Base-by-base conservation (phyloP, 2,797 vertebrate genomes). In the Synaphobranchus kaupii region DNA sequence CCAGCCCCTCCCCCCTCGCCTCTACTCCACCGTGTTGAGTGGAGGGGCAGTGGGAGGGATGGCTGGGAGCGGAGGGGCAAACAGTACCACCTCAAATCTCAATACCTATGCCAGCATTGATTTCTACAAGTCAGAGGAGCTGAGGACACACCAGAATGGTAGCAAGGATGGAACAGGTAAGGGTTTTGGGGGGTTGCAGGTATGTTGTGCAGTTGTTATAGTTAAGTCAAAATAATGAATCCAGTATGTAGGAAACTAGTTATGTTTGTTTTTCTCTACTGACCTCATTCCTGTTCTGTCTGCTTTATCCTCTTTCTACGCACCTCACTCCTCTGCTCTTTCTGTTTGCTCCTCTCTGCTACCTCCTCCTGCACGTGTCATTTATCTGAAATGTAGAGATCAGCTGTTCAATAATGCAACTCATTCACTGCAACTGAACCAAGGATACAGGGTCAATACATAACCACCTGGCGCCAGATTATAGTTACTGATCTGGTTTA, bases 81-180 rank as follows among this genome's bases (percentile, higher is more conserved):
- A 91, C 86, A 92, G 80, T 0, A 0, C 66, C 47, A 50, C 89
- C 89, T 94, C 94, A 86, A 94, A 89, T 89, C 91, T 92, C 90
- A 97, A 97, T 89, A 95, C 94, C 2, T 98, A 97, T 0, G 95
- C 96, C 91, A 95, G 95, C 95, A 97, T 97, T 0, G 94, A 97
- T 92, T 97, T 97, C 94, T 97, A 96, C 92, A 96, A 96, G 91
- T 95, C 95, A 0, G 90, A 92, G 71, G 96, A 96, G 91, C 94
- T 96, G 88, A 93, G 95, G 84, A 95, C 93, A 6, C 94, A 95
- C 89, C 94, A 96, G 89, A 94, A 94, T 2, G 94, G 94, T 83
- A 95, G 90, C 92, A 95, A 95, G 84, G 95, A 96, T 44, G 95
- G 95, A 91, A 96, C 96, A 93, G 94, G 94, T 95, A 89, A 87